phyloP scores from a whole-genome alignment of 2,113 vertebrate genomes.

The Lipotes vexillifer region DNA sequence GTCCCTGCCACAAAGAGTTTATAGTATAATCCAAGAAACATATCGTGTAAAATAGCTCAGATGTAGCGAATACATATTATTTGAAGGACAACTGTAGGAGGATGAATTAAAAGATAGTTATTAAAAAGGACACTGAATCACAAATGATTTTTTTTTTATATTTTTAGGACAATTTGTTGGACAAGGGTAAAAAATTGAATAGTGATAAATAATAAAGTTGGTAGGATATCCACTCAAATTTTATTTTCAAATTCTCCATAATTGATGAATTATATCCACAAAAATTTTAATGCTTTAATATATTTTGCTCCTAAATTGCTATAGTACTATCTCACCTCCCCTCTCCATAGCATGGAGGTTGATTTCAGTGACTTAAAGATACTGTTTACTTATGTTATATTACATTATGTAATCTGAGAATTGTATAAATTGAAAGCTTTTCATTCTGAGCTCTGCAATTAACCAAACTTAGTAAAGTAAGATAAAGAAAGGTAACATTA shows the following conservation, averaged over 20 bases:
- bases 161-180: background rate
- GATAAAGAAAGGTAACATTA: background rate
- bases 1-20: constrained; percentile 67
- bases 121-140: background rate
- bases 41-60: constrained; percentile 44
- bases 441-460: background rate
- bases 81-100: background rate
- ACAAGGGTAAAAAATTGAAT: background rate
- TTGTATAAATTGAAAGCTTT: background rate
- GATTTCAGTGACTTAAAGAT: background rate
- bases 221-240: background rate
- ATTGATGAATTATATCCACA: background rate
- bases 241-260: constrained; percentile 4
- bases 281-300: background rate
- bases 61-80: constrained; percentile 39
- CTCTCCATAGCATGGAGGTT: background rate
- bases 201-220: constrained; percentile 39
- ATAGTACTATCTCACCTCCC: background rate
- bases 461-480: constrained; percentile 1
- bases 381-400: background rate
- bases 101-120: constrained; percentile 28
- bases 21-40: constrained; percentile 63
- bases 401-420: background rate
- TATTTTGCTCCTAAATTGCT: background rate
- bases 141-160: background rate